Evolutionary conservation across 2,797 vertebrate genomes (phyloP), one percentile per base, ranked within the genome.

Genomic region (Esox lucius): DNA sequence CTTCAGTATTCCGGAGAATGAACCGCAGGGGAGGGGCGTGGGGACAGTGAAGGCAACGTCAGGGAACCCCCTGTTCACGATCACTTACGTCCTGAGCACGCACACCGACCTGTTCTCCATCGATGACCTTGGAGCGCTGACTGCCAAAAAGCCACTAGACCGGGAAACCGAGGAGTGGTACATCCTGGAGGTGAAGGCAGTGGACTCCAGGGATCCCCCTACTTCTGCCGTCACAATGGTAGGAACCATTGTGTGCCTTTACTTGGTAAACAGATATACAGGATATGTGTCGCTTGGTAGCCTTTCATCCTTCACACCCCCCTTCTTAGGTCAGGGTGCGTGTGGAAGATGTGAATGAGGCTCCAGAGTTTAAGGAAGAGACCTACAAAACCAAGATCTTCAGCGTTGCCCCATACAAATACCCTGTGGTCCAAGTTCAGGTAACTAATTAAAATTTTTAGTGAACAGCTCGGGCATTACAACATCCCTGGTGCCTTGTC

Each of bases 261-360:
- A 22, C 6, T 22, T 46, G 49, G 7, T 17, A 11, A 5, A 70
- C 17, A 51, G 48, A 19, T 53, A 11, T 19, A 22, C 9, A 42
- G n/a, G 42, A 46, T 5, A 42, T 2, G 42, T 11, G 42, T 46
- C 12, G 3, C 9, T n/a, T 11, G 39, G 62, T 65, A 16, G 11
- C 19, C 66, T 68, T 35, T 39, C 1, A 19, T 22, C 66, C 19
- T 35, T 42, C 66, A 19, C 66, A 3, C 66, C 39, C 17, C 24
- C n/a, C 22, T 2, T 5, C 64, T 19, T 76, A 96, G 95, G 91
- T 94, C 75, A 89, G 81, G 12, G 85, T 95, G 76, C 87, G 77
- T 66, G 88, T 95, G 67, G 77, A 83, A 75, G 90, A 95, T 0
- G 85, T 93, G 24, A 95, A 95, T 0, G 94, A 95, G 78, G 0